Conservation (phyloP, 2,113 vertebrate species). For the Micronycteris hirsuta region DNA sequence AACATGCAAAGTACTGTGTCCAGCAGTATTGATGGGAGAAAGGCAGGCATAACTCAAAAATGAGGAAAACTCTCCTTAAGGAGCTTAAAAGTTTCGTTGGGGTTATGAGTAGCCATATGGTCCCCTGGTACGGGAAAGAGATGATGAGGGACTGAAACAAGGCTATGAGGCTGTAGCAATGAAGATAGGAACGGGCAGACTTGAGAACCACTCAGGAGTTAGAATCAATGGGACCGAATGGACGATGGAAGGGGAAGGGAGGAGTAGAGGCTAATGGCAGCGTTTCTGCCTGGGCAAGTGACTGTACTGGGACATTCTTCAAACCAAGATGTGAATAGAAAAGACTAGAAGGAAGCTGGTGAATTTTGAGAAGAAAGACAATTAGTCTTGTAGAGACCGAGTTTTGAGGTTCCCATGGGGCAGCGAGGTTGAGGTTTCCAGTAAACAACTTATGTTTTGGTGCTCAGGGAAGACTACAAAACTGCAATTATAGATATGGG, state of each 20-base stretch:
- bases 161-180: background rate
- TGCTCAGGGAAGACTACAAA: conserved; percentile 44
- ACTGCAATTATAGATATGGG: background rate
- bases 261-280: background rate
- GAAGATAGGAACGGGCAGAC: background rate
- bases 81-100: conserved; percentile 1
- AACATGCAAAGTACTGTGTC: conserved; percentile 4
- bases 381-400: background rate
- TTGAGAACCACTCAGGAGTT: background rate
- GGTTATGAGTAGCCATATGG: background rate
- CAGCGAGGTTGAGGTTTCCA: conserved; percentile 18
- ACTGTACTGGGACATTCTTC: background rate
- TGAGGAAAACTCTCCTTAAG: conserved; percentile 15
- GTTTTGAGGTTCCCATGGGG: background rate
- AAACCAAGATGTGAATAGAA: background rate
- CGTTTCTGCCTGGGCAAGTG: background rate
- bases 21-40: background rate
- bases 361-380: conserved; percentile 22
- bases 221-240: background rate
- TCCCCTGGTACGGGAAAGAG: background rate
- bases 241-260: background rate
- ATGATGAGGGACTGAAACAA: background rate
- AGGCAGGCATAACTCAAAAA: conserved; percentile 6
- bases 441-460: conserved; percentile 22
- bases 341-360: background rate